These are phyloP conservation scores for Epinephelus cyanopodus DNA, from an alignment of 2,113 vertebrate genomes.

Conservation along the genomic window DNA sequence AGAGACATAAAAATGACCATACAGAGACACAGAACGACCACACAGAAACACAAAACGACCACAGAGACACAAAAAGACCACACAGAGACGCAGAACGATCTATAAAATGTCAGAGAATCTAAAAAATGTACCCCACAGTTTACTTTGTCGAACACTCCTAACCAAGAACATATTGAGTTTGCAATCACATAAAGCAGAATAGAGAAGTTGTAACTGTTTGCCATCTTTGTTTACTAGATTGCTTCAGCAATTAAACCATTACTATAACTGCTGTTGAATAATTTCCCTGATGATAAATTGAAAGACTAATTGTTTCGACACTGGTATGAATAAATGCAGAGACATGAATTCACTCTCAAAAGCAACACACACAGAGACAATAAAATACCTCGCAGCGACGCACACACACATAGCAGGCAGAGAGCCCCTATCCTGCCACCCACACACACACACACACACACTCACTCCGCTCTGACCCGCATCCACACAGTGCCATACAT, in stretches of 20 bases:
- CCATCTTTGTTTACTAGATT: not conserved
- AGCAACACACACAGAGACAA: constrained; percentile 8
- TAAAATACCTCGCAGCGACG: constrained; percentile 14
- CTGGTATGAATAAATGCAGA: not conserved
- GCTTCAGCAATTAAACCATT: not conserved
- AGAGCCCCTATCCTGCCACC: not conserved
- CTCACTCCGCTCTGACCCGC: constrained; percentile 38
- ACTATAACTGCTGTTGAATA: not conserved
- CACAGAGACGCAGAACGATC: not conserved
- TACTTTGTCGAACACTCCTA: not conserved
- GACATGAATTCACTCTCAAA: not conserved
- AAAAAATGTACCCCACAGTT: not conserved
- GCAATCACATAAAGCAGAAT: not conserved
- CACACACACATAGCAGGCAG: constrained; percentile 2
- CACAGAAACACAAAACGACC: too few species aligned
- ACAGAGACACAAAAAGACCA: too few species aligned
- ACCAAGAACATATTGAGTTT: not conserved
- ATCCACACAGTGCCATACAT: constrained; percentile 49
- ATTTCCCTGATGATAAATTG: not conserved
- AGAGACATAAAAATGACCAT: too few species aligned
- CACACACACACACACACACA: constrained; percentile 21
- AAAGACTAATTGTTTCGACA: constrained; percentile 2
- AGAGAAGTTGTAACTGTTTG: not conserved
- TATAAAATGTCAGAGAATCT: not conserved
- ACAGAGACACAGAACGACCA: too few species aligned